Percentiles rank a stretch among this genome's conserved stretches.
These are phyloP conservation scores for Musca vetustissima DNA, from an alignment of 1,140 invertebrate genomes.

Conservation along the genomic window DNA sequence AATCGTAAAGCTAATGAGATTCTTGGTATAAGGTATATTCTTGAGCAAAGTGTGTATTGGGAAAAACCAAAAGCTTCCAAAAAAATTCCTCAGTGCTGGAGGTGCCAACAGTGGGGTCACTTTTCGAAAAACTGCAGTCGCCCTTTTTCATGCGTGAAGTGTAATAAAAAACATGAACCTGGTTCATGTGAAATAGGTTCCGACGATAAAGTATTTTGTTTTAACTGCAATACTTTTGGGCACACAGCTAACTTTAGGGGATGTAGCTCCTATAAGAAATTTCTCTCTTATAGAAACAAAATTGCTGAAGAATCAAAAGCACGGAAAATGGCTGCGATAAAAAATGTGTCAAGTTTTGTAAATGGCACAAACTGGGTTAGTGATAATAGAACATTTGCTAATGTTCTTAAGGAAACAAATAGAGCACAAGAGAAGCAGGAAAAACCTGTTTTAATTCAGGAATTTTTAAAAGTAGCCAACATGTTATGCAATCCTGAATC, in stretches of 20 bases:
- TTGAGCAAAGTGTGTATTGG: not conserved
- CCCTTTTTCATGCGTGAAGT: not conserved
- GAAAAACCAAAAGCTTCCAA: not conserved
- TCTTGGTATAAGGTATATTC: not conserved
- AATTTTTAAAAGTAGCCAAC: not conserved
- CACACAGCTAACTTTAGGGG: not conserved
- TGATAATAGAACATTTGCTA: not conserved
- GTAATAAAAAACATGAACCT: too few relatives aligned
- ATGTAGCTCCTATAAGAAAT: not conserved
- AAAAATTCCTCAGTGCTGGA: not conserved
- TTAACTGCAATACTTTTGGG: not conserved
- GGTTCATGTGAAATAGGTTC: too few relatives aligned
- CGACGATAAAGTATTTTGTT: not conserved
- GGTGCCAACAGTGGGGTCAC: slow-evolving; percentile 5
- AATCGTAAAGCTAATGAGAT: too few relatives aligned
- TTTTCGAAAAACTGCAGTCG: not conserved
- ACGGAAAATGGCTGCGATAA: not conserved
- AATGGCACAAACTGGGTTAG: not conserved
- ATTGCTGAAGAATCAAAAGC: not conserved
- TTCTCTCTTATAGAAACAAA: not conserved
- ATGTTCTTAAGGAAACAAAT: not conserved
- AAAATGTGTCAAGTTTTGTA: too few relatives aligned
- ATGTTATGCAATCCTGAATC: not conserved
- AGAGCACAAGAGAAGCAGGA: not conserved
- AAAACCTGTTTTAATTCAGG: not conserved